Evolutionary conservation across 2,797 vertebrate genomes (phyloP), one percentile per base, ranked within the genome.

Genomic region (Epinephelus awoara): DNA sequence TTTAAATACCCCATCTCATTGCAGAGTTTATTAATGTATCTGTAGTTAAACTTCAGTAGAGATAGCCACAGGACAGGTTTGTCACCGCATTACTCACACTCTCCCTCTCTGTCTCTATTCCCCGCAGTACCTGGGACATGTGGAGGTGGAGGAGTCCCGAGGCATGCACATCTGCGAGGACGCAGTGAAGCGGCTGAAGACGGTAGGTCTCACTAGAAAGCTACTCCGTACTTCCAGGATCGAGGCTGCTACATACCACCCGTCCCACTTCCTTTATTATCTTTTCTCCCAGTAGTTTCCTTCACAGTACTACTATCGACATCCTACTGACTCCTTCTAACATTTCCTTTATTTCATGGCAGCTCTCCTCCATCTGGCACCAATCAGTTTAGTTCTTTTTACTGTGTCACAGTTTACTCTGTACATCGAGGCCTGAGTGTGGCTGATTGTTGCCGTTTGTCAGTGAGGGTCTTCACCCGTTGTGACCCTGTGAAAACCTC

Each of bases 141-240:
- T 99, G 0, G 98, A 99, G 94, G 98, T 99, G 91, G 98, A 99
- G 70, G 98, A 99, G 89, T 99, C 98, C 80, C 96, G 98, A 90
- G 98, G 98, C 88, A 99, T 99, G 98, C 98, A 99, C 94, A 98
- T 99, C 94, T 99, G 98, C 85, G 98, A 99, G 95, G 98, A 99
- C 50, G 98, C 98, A 38, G 98, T 99, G 79, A 99, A 99, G 94
- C 97, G 96, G 88, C 92, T 99, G 83, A 99, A 99, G 96, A 96
- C 97, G 95, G 98, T 99, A 99, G 90, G 98, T 98, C 76, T 82
- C 65, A 18, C 55, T 66, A 72, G 51, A 62, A 84, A 66, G 11
- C 19, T 72, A 46, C 25, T 66, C 72, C 51, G 1, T 75, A 46
- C 82, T 75, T 87, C 79, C 56, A 87, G 82, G 86, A 89, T 85